Evolutionary conservation across 2,888 invertebrate species (phyloP), one percentile per base, ranked within the genome.

Genomic region (Operophtera brumata): DNA sequence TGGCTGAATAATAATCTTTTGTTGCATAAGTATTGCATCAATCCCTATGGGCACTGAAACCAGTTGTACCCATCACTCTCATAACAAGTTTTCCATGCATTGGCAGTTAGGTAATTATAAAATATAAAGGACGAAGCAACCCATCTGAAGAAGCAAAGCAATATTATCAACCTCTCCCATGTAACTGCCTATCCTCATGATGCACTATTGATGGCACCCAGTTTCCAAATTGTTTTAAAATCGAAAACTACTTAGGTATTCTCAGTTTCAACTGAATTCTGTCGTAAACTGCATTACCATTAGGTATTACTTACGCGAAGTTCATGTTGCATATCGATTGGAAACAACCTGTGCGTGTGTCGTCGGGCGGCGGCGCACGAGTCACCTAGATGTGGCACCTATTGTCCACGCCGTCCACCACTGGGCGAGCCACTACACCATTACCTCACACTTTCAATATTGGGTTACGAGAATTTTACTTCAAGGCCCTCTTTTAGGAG

Each of bases 361-460:
- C 65, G 61, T 69, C 70, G 62, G 70, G 62, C 64, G 69, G 61
- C 64, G 69, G 65, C 75, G 77, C 84, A 82, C 89, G 88, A 83
- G 81, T 87, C 87, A 85, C 89, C 89, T 85, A 88, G 84, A 77
- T 86, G 88, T 89, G 88, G 81, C 88, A 77, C 90, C 90, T 84
- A 88, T 88, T 88, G 88, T 88, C 86, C 84, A 77, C 73, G 75
- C 69, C 71, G 69, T 70, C 74, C 77, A 71, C 75, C 78, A 71
- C 78, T 84, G 89, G 89, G 86, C 80, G 88, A 86, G 86, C 84
- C 88, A 74, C 80, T 74, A 67, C 70, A 70, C 71, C 78, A 84
- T 89, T 90, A 89, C 90, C 86, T 90, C 90, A 90, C 78, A 86
- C 87, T 83, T 83, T 82, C 89, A 84, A 90, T 89, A 90, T 87